Base-by-base conservation (phyloP, 2,888 invertebrate species). In the Endotricha flammealis region DNA sequence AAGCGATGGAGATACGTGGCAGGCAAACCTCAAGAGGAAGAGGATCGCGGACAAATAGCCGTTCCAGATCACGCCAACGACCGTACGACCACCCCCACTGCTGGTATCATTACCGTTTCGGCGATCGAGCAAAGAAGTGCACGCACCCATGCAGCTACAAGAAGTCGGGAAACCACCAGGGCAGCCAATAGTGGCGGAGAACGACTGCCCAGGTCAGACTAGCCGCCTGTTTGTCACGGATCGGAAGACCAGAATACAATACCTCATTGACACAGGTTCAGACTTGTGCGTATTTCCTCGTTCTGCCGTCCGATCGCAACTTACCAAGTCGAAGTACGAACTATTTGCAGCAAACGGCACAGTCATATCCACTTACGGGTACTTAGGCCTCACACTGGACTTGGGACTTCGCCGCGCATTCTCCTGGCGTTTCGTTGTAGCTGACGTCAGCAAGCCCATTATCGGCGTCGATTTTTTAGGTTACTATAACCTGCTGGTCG, bases 241-340 rank as follows among this genome's bases (percentile, higher is more conserved):
- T n/a, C n/a, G 35, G 8, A 39, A 32, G 22, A 37, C 36, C 7
- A 38, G 36, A 11, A 10, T 37, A 29, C 38, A 42, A 14, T 45
- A 30, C 12, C 23, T 44, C 8, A 29, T 41, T 3, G 39, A 41
- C 23, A 41, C 39, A 4, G 41, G 41, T 31, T 39, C 41, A 7
- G 41, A 44, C 22, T 9, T 34, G 17, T 28, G 34, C 7, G 34
- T 29, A 10, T 29, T 16, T 7, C 29, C 29, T n/a, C 7, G 29
- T 2, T 12, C 10, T 5, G 5, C 7, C 8, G 1, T 16, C 6
- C 6, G n/a, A 14, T 14, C 8, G 16, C 29, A 5, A 8, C 29
- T 6, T 1, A 66, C 29, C 7, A 13, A 13, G 7, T 3, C 9
- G 2, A 13, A 29, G 7, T 29, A 29, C 13, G 9, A 29, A 2